phyloP scores from a whole-genome alignment of 2,113 vertebrate species.

The Cephalopterus ornatus region DNA sequence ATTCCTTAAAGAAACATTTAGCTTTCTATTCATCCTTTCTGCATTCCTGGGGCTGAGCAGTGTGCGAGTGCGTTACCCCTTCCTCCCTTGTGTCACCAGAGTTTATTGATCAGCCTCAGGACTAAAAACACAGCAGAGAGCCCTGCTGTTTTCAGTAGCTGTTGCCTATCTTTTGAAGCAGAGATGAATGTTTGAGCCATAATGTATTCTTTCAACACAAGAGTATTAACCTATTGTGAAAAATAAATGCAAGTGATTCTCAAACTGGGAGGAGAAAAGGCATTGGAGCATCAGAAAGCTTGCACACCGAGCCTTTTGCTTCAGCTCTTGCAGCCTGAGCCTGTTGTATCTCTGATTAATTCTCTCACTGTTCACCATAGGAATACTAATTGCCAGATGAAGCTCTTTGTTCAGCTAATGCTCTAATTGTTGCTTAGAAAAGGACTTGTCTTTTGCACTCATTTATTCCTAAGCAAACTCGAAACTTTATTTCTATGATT shows the following conservation, averaged over 20 bases:
- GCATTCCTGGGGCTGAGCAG: conserved; percentile 33
- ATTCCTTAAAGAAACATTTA: conserved; percentile 39
- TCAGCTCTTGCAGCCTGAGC: neutral
- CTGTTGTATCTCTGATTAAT: conserved; percentile 42
- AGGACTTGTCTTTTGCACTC: neutral
- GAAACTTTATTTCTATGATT: neutral
- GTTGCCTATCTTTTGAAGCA: conserved; percentile 58
- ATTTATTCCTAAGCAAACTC: neutral
- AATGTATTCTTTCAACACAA: conserved; percentile 7
- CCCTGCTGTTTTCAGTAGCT: conserved; percentile 50
- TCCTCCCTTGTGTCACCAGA: conserved; percentile 5
- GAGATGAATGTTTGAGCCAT: conserved; percentile 41
- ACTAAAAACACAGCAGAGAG: conserved; percentile 14
- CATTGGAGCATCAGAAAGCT: conserved; percentile 19
- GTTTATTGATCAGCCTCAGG: conserved; percentile 51
- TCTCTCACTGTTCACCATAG: conserved; percentile 43
- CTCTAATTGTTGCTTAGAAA: conserved; percentile 45
- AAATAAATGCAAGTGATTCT: conserved; percentile 30
- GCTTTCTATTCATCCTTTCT: conserved; percentile 13
- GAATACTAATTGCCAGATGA: conserved; percentile 67
- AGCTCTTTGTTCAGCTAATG: conserved; percentile 62
- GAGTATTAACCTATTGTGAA: conserved; percentile 33
- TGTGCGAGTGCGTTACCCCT: neutral
- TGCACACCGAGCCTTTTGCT: neutral
- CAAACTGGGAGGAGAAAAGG: conserved; percentile 6